Evolutionary conservation across 2,888 invertebrate species (phyloP), one percentile per base, ranked within the genome.

Genomic region (Ophioninae sp.): DNA sequence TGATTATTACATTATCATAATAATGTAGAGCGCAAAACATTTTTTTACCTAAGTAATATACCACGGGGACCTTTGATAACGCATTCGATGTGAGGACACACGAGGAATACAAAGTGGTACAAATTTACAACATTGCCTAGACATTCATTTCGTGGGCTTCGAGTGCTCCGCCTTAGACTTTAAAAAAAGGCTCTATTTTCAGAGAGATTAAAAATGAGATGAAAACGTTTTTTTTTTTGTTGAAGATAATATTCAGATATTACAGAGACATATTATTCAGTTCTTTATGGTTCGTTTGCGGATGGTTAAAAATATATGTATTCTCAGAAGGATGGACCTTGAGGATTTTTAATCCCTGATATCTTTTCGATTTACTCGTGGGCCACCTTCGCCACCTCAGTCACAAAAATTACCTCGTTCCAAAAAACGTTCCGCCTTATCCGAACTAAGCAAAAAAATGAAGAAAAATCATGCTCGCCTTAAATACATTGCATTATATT

Each of bases 101-200:
- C 68, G 83, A 75, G 64, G 51, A 65, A 69, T 75, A 61, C 17
- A 74, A 77, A 79, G 74, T 78, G 83, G 81, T 83, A 78, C 83
- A 56, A 83, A 78, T 80, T 79, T 76, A 20, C 58, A 78, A 75
- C 30, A 30, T 61, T 39, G 37, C 56, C 71, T 65, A 20, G 8
- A 22, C n/a, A 37, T 71, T 80, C n/a, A 30, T 81, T 83, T 78
- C 51, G 69, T 58, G 59, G 69, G 77, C 64, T 64, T 72, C 22
- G n/a, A 64, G n/a, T 44, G 58, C 17, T 44, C 44, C 68, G 72
- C 44, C 39, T 77, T 63, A 17, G 30, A 20, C 3, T 13, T 64
- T 6, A 63, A 59, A 58, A 58, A 44, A 59, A 56, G 51, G 17
- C 51, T 51, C 58, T 13, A 58, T 20, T 76, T 17, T 10, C 0